Evolutionary conservation across 2,888 invertebrate genomes (phyloP).

Genomic region (Sphaeridia pumilis): DNA sequence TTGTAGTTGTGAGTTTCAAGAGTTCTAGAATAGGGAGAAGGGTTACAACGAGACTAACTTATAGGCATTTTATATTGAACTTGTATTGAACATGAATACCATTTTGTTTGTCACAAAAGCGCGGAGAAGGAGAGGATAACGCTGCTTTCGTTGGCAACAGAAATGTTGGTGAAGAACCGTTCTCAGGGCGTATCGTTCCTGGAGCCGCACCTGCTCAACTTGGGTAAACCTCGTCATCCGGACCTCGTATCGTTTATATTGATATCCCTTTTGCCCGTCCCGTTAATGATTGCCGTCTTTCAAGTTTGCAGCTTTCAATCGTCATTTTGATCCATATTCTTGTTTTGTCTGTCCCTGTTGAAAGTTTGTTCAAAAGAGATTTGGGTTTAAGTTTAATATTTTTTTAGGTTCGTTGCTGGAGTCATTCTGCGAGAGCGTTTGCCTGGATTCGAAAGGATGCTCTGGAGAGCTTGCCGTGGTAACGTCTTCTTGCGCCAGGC

Average conservation of each 20-base stretch:
- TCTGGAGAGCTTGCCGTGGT: conserved; percentile 95
- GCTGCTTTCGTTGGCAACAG: conserved; percentile 13
- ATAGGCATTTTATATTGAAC: too few species aligned
- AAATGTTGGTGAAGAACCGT: conserved; percentile 29
- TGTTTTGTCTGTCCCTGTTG: too few species aligned
- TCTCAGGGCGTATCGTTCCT: conserved; percentile 34
- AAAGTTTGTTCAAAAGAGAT: too few species aligned
- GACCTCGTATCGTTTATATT: too few species aligned
- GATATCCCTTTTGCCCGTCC: too few species aligned
- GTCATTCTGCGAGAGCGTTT: conserved; percentile 89
- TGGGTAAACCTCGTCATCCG: conserved; percentile 33
- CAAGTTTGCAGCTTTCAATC: too few species aligned
- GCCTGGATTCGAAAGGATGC: conserved; percentile 91
- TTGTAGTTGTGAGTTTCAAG: too few species aligned
- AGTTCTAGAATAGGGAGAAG: too few species aligned
- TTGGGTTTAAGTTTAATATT: neutral
- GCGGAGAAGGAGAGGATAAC: conserved; percentile 28
- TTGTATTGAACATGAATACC: too few species aligned
- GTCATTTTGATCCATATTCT: too few species aligned
- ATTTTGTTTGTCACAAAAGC: conserved; percentile 22
- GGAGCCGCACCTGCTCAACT: conserved; percentile 35
- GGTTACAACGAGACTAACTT: too few species aligned
- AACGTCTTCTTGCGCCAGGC: conserved; percentile 93
- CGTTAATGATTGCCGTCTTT: too few species aligned
- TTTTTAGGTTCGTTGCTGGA: conserved; percentile 84